phyloP scores from a whole-genome alignment of 2,113 vertebrate genomes.

The Carlito syrichta region DNA sequence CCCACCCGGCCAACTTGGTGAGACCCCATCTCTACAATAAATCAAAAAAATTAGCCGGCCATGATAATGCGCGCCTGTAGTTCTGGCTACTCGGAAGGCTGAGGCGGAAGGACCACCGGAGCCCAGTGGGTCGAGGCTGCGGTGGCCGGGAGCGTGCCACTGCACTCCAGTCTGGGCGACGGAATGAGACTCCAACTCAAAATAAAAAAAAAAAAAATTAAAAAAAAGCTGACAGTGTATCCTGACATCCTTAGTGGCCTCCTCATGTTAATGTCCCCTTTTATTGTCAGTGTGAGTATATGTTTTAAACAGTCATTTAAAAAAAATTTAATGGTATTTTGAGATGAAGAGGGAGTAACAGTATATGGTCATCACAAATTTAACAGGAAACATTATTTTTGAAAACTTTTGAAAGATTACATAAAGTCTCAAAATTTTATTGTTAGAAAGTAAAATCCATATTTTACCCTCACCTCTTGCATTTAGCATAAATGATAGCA shows the following conservation, averaged over 20 bases:
- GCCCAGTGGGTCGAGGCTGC: no score
- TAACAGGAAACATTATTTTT: slow-evolving; percentile 37
- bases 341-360: slow-evolving; percentile 17
- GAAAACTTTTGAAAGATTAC: slow-evolving; percentile 21
- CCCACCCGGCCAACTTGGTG: no score
- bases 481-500: slow-evolving; percentile 28
- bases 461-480: background rate
- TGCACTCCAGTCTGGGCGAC: no score
- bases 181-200: no score
- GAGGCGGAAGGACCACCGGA: no score
- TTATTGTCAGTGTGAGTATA: background rate
- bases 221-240: background rate
- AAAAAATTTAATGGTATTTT: background rate
- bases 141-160: no score
- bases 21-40: no score
- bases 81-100: no score
- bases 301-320: background rate
- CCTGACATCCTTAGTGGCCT: background rate
- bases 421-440: background rate
- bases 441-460: background rate
- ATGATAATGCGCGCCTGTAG: no score
- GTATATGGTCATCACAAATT: background rate
- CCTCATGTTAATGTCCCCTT: background rate
- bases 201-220: no score
- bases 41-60: no score